phyloP scores from a whole-genome alignment of 1,140 invertebrate genomes.

The Meloidogyne exigua region DNA sequence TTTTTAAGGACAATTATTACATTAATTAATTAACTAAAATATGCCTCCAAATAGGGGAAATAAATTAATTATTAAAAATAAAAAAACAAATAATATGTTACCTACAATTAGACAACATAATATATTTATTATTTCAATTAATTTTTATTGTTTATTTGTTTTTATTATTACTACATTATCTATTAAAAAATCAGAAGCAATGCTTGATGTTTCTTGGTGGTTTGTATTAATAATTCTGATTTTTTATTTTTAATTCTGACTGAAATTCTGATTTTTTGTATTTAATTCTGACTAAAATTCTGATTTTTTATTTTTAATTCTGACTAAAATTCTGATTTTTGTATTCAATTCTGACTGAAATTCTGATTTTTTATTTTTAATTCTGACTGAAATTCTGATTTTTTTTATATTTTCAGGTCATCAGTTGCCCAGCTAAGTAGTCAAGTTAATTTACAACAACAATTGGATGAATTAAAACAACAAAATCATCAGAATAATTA shows the following conservation, averaged over 20 bases:
- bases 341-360: slow-evolving; percentile 12
- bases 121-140: neutral
- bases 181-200: slow-evolving; percentile 17
- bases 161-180: neutral
- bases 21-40: too few relatives aligned
- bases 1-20: too few relatives aligned
- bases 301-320: too few relatives aligned
- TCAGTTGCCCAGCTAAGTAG: slow-evolving; percentile 53
- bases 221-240: slow-evolving; percentile 15
- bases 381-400: neutral
- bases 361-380: neutral
- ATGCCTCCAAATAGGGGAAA: neutral
- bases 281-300: too few relatives aligned
- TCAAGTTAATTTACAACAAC: slow-evolving; percentile 17
- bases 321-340: neutral
- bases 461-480: neutral
- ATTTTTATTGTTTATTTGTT: neutral
- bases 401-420: slow-evolving; percentile 44
- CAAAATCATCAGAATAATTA: neutral
- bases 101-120: neutral
- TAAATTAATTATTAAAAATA: neutral
- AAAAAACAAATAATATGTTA: too few relatives aligned
- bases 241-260: too few relatives aligned
- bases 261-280: too few relatives aligned
- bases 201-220: slow-evolving; percentile 52